A percentile compares a stretch with the other conserved stretches of the same genome.
Evolutionary conservation across 2,797 vertebrate species (phyloP).

Genomic region (Arctocebus calabarensis): DNA sequence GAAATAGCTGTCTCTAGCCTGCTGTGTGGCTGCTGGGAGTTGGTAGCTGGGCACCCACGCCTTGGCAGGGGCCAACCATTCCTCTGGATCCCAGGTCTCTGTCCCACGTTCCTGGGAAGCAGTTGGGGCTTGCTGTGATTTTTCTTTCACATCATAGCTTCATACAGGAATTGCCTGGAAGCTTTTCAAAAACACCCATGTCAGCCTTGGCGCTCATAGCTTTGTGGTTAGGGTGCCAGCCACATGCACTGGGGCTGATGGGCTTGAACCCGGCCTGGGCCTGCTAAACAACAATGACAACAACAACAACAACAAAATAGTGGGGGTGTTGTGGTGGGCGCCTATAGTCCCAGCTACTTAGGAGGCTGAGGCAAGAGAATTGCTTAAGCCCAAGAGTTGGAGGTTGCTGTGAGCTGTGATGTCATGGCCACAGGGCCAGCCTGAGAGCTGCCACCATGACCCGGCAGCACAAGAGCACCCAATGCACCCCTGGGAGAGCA

Average conservation of each 20-base stretch:
- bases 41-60: neutral
- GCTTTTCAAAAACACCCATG: neutral
- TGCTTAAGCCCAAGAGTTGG: too few species aligned
- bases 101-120: neutral
- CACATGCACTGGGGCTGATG: too few species aligned
- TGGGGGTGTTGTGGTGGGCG: too few species aligned
- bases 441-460: neutral
- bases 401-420: too few species aligned
- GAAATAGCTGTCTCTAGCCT: neutral
- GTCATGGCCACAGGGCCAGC: too few species aligned
- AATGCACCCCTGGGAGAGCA: neutral
- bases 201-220: too few species aligned
- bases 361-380: too few species aligned
- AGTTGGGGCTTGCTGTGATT: neutral
- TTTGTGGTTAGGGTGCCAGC: too few species aligned
- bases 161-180: neutral
- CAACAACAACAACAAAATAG: too few species aligned
- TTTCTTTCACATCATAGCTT: neutral
- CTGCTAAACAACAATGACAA: too few species aligned
- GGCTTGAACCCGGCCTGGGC: too few species aligned
- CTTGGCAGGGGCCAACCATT: neutral
- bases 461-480: neutral
- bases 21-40: neutral
- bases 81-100: neutral
- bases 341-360: too few species aligned